Evolutionary conservation across 2,113 vertebrate genomes (phyloP).

Genomic region (Mustela nigripes): DNA sequence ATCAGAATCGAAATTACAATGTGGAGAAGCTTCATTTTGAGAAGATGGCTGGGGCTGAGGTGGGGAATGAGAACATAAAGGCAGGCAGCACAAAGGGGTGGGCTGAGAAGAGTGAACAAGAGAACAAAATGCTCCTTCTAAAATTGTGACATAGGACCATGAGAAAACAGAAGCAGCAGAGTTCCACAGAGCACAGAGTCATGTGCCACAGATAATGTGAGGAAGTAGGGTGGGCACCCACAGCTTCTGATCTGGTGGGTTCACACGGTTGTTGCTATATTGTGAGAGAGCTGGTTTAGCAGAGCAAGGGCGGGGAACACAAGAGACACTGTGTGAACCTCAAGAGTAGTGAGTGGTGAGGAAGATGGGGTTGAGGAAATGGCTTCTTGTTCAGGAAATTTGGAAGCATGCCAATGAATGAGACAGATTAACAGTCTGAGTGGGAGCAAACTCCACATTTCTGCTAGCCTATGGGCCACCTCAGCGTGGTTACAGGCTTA

Average conservation of each 20-base stretch:
- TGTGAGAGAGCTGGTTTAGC: background rate
- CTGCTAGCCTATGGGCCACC: too few species aligned
- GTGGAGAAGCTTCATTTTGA: background rate
- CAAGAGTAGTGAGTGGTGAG: background rate
- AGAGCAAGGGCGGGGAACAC: rapidly evolving
- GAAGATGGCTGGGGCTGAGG: background rate
- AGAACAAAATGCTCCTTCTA: background rate
- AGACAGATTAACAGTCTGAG: background rate
- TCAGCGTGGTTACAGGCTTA: background rate
- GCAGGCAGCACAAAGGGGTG: background rate
- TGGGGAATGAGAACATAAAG: background rate
- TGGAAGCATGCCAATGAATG: background rate
- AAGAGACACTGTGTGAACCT: background rate
- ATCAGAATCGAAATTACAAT: background rate
- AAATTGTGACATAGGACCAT: background rate
- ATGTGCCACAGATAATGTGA: background rate
- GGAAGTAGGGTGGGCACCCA: too few species aligned
- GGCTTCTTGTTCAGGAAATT: background rate
- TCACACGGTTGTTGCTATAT: rapidly evolving
- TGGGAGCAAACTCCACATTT: background rate
- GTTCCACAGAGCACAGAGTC: background rate
- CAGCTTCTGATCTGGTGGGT: rapidly evolving
- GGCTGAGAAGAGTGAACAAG: background rate
- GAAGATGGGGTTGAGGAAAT: background rate
- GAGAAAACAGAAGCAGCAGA: background rate